Percentiles rank a stretch among this genome's conserved stretches.
phyloP scores from a whole-genome alignment of 1,140 invertebrate species.

The Eueides isabella region DNA sequence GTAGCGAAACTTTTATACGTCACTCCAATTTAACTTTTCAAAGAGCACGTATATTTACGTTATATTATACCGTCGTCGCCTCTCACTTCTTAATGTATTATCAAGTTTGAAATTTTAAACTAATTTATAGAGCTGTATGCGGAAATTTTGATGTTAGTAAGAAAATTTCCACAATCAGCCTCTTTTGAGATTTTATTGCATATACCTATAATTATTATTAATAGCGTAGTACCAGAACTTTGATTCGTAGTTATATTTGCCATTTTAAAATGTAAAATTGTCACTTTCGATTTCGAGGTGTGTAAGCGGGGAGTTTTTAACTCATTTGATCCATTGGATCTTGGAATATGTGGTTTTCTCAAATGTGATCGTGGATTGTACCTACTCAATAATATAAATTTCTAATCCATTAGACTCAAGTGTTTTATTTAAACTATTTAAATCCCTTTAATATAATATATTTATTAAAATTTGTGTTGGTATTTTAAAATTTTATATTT shows the following conservation, averaged over 20 bases:
- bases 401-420: constrained; percentile 77
- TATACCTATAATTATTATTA: constrained; percentile 64
- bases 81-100: constrained; percentile 59
- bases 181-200: constrained; percentile 68
- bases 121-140: constrained; percentile 51
- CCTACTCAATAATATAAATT: constrained; percentile 77
- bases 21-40: constrained; percentile 34
- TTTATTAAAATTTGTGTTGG: background rate
- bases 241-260: constrained; percentile 76
- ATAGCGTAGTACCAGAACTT: constrained; percentile 74
- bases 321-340: constrained; percentile 28
- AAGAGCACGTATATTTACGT: constrained; percentile 64
- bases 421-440: constrained; percentile 57
- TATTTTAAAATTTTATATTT: constrained; percentile 57
- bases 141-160: constrained; percentile 29
- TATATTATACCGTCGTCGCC: constrained; percentile 55
- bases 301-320: constrained; percentile 32
- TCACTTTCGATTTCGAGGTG: constrained; percentile 56
- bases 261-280: constrained; percentile 72
- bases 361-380: constrained; percentile 75
- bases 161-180: constrained; percentile 52
- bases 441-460: background rate
- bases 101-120: constrained; percentile 65
- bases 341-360: constrained; percentile 58
- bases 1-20: constrained; percentile 35